These are phyloP conservation scores for Chaetoderma sp. DNA, from an alignment of 2,888 invertebrate genomes.

Conservation along the genomic window DNA sequence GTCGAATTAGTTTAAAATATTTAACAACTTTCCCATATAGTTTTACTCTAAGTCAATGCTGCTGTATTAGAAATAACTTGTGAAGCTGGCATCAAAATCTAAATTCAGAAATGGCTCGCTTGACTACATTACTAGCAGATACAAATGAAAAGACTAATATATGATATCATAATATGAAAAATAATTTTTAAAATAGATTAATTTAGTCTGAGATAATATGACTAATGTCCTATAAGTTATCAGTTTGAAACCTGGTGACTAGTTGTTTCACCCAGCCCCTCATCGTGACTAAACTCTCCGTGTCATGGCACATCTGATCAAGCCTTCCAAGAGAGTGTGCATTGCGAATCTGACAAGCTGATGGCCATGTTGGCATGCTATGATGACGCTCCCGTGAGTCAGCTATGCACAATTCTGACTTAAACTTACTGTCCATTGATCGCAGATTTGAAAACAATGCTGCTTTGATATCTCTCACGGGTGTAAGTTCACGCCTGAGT, in stretches of 20 bases:
- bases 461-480: conserved; percentile 2
- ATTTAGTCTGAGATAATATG: no score
- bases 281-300: conserved; percentile 54
- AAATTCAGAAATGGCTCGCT: no score
- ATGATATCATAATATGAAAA: no score
- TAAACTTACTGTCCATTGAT: conserved; percentile 17
- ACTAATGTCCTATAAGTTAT: no score
- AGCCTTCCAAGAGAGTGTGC: conserved; percentile 45
- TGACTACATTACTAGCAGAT: no score
- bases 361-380: not conserved
- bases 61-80: no score
- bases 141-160: no score
- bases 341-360: not conserved
- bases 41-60: no score
- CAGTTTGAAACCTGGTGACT: conserved; percentile 56
- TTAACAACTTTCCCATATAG: no score
- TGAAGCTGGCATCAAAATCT: no score
- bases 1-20: no score
- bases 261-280: conserved; percentile 59
- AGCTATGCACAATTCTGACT: conserved; percentile 8
- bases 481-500: conserved; percentile 13
- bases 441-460: conserved; percentile 20
- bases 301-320: conserved; percentile 47
- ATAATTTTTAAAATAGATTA: no score
- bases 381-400: conserved; percentile 4